Conservation (phyloP, 2,797 vertebrate genomes). For the Sus cebifrons region DNA sequence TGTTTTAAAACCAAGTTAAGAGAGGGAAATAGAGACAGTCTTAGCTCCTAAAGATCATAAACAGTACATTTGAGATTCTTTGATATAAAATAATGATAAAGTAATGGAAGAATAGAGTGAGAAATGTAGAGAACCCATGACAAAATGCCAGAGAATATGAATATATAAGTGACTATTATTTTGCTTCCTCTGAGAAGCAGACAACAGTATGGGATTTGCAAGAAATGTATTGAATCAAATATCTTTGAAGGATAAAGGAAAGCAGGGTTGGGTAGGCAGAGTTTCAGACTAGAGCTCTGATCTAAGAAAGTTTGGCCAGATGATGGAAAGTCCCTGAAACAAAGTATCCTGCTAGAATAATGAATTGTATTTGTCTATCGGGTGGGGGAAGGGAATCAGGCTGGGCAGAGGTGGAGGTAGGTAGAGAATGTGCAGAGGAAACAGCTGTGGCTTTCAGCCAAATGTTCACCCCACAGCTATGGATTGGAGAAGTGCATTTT, state of each 20-base stretch:
- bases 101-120: neutral
- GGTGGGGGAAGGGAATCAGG: neutral
- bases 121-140: neutral
- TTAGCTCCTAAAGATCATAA: neutral
- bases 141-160: neutral
- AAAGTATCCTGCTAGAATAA: neutral
- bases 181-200: neutral
- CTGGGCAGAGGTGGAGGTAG: fast-evolving
- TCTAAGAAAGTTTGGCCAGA: neutral
- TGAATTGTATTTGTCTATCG: neutral
- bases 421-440: neutral
- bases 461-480: too few relatives aligned
- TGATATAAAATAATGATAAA: neutral
- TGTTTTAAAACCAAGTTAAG: neutral
- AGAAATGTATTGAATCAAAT: neutral
- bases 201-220: neutral
- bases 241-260: neutral
- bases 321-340: neutral
- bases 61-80: neutral
- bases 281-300: neutral
- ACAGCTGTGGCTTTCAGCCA: neutral
- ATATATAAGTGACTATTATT: neutral
- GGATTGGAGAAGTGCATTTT: neutral
- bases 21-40: neutral
- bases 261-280: neutral